phyloP scores from a whole-genome alignment of 2,797 vertebrate species.

The Enteromius trimaculatus region DNA sequence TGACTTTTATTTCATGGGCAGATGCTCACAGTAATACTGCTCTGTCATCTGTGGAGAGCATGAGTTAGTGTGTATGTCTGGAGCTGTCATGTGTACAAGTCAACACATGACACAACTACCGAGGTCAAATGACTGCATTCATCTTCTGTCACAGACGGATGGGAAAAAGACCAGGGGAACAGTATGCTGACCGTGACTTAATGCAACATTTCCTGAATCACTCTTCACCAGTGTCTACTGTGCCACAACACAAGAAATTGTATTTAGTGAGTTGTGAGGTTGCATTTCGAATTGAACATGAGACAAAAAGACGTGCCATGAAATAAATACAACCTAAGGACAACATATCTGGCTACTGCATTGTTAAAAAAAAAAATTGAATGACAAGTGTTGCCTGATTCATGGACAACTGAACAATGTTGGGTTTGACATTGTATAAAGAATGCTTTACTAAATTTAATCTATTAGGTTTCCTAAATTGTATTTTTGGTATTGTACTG shows the following conservation, averaged over 20 bases:
- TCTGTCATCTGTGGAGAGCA: conserved; percentile 27
- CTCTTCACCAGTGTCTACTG: neutral
- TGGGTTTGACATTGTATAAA: neutral
- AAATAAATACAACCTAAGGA: neutral
- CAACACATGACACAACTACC: conserved; percentile 16
- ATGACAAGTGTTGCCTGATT: neutral
- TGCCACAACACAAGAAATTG: neutral
- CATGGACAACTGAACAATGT: neutral
- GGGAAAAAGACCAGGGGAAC: neutral
- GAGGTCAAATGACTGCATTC: conserved; percentile 26
- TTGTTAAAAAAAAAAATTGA: neutral
- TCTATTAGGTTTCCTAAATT: neutral
- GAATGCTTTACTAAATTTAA: neutral
- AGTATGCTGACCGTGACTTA: neutral
- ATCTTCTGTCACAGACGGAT: conserved; percentile 29
- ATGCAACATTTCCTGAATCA: conserved; percentile 2
- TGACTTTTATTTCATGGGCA: conserved; percentile 61
- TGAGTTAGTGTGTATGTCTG: neutral
- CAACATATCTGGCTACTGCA: neutral
- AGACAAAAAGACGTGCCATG: neutral
- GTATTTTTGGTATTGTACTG: neutral
- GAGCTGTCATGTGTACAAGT: conserved; percentile 18
- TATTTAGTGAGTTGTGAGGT: neutral
- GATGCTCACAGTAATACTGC: conserved; percentile 43
- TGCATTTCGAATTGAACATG: neutral